Conservation (phyloP, 2,888 invertebrate species). For the Tachina fera region DNA sequence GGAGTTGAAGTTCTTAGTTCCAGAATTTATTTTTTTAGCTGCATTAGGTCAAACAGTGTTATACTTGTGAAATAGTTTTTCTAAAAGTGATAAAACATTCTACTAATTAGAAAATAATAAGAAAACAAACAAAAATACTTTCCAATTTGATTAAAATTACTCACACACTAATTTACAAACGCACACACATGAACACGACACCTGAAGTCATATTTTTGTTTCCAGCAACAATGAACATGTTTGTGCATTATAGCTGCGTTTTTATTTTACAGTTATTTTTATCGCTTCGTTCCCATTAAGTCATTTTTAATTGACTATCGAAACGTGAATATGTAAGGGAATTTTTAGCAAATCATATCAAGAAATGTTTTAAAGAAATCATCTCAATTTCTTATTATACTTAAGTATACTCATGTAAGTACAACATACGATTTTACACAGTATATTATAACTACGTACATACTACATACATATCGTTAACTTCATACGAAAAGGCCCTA, state of each 20-base stretch:
- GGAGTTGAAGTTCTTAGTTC: conserved; percentile 20
- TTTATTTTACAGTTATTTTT: conserved; percentile 13
- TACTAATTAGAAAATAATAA: conserved; percentile 33
- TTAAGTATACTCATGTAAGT: background rate
- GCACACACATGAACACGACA: background rate
- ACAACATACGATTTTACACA: too few species aligned
- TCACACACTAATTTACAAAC: background rate
- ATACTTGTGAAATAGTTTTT: background rate
- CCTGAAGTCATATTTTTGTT: conserved; percentile 25
- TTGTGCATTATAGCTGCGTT: background rate
- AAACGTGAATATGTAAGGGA: conserved; percentile 4
- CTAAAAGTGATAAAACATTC: conserved; percentile 14
- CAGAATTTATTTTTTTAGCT: background rate
- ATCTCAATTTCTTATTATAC: too few species aligned
- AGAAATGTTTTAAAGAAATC: conserved; percentile 11
- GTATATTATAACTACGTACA: too few species aligned
- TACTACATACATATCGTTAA: too few species aligned
- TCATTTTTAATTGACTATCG: conserved; percentile 34
- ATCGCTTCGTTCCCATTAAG: conserved; percentile 18
- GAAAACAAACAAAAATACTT: background rate
- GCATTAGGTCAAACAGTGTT: background rate
- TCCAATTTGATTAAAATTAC: conserved; percentile 33
- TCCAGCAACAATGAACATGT: conserved; percentile 18
- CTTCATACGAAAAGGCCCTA: too few species aligned
- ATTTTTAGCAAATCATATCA: background rate